phyloP scores from a whole-genome alignment of 2,113 vertebrate genomes.

The Rhea americana region DNA sequence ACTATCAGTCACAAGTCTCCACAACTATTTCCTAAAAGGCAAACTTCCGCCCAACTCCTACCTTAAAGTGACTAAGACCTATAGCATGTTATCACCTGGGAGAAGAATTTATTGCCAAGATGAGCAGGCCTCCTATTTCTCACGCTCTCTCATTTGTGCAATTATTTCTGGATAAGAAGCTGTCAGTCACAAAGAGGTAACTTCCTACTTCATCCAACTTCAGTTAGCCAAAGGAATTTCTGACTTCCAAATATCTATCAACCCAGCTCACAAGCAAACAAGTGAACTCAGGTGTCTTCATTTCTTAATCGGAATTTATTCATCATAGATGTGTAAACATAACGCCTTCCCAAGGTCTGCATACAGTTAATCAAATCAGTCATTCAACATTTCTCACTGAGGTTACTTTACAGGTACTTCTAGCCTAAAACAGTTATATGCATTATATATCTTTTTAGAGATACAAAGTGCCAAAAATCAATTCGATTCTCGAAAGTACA shows the following conservation, averaged over 20 bases:
- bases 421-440: background rate
- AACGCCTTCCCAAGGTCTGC: background rate
- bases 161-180: background rate
- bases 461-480: too few species aligned
- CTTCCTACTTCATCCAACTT: background rate
- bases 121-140: background rate
- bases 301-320: background rate
- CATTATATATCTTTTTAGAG: too few species aligned
- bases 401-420: background rate
- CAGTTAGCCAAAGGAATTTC: background rate
- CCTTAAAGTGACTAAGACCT: background rate
- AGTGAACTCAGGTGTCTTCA: background rate
- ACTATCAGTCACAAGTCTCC: background rate
- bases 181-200: background rate
- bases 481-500: too few species aligned
- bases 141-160: background rate
- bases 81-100: rapidly evolving
- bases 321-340: background rate
- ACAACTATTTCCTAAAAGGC: background rate
- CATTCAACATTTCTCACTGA: background rate
- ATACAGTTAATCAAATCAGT: background rate
- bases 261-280: background rate
- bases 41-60: rapidly evolving
- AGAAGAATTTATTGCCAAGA: background rate
- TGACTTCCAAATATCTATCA: background rate